Evolutionary conservation across 2,797 vertebrate species (phyloP).

Genomic region (Clarias laeviceps): DNA sequence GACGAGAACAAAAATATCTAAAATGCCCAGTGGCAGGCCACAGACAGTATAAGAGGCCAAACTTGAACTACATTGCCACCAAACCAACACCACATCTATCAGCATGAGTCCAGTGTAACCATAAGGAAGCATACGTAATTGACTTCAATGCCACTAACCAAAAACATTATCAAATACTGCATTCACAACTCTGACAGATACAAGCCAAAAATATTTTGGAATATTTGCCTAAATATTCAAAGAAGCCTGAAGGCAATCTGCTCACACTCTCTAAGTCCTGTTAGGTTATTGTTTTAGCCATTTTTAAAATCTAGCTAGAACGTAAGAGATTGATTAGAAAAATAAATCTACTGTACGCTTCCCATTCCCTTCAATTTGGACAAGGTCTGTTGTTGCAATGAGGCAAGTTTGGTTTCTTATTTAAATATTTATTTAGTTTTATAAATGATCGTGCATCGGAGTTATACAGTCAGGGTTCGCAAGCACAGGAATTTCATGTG

Average conservation of each 20-base stretch:
- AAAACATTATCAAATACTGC: constrained; percentile 32
- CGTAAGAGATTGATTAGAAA: constrained; percentile 29
- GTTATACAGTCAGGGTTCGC: neutral
- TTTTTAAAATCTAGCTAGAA: constrained; percentile 18
- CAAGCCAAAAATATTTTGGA: constrained; percentile 24
- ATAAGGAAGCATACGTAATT: constrained; percentile 27
- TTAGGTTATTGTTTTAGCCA: constrained; percentile 7
- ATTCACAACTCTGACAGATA: constrained; percentile 19
- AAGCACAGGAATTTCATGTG: constrained; percentile 34
- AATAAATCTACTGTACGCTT: constrained; percentile 34
- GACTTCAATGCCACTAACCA: constrained; percentile 33
- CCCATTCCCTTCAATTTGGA: constrained; percentile 28
- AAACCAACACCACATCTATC: constrained; percentile 34
- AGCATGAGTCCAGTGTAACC: constrained; percentile 27
- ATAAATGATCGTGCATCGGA: constrained; percentile 32
- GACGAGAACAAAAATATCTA: constrained; percentile 2
- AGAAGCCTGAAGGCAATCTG: constrained; percentile 14
- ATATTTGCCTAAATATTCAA: constrained; percentile 34
- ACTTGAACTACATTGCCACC: constrained; percentile 8
- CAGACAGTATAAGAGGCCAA: constrained; percentile 16
- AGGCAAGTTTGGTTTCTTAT: constrained; percentile 30
- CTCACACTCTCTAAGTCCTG: constrained; percentile 10
- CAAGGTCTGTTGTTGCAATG: constrained; percentile 32
- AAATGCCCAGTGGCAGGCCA: constrained; percentile 19
- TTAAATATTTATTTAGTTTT: constrained; percentile 51